Conservation (phyloP, 2,888 invertebrate genomes). For the Mellilla xanthometata region DNA sequence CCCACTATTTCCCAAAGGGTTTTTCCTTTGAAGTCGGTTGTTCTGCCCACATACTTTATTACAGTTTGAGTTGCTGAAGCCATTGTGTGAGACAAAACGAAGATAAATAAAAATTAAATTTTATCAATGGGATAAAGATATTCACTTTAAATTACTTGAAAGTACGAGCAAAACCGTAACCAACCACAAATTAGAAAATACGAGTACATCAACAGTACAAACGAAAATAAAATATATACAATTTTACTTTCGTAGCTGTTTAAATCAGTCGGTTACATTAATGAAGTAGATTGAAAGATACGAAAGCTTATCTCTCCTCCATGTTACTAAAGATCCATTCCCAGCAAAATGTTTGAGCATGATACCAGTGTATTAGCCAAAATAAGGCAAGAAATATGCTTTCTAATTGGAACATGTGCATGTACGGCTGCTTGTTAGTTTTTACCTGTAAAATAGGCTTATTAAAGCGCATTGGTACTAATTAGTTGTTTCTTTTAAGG, state of each 20-base stretch:
- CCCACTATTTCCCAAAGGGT: conserved; percentile 94
- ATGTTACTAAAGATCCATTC: conserved; percentile 35
- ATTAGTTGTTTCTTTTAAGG: conserved; percentile 40
- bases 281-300: conserved; percentile 13
- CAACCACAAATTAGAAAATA: no score
- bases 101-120: no score
- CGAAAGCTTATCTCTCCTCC: conserved; percentile 31
- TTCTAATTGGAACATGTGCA: conserved; percentile 55
- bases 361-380: conserved; percentile 40
- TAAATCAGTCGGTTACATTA: no score
- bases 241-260: no score
- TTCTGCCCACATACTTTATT: conserved; percentile 88
- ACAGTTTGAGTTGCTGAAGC: conserved; percentile 48
- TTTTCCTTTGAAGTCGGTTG: conserved; percentile 90
- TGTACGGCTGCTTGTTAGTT: conserved; percentile 43
- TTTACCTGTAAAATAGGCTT: conserved; percentile 43
- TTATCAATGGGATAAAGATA: no score
- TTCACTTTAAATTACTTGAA: no score
- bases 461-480: conserved; percentile 50
- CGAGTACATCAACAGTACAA: no score
- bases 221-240: no score
- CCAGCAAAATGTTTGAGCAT: conserved; percentile 35
- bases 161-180: no score
- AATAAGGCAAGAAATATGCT: conserved; percentile 41
- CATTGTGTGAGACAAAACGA: no score